Evolutionary conservation across 2,888 invertebrate species (phyloP).

Genomic region (Zeuzera pyrina): DNA sequence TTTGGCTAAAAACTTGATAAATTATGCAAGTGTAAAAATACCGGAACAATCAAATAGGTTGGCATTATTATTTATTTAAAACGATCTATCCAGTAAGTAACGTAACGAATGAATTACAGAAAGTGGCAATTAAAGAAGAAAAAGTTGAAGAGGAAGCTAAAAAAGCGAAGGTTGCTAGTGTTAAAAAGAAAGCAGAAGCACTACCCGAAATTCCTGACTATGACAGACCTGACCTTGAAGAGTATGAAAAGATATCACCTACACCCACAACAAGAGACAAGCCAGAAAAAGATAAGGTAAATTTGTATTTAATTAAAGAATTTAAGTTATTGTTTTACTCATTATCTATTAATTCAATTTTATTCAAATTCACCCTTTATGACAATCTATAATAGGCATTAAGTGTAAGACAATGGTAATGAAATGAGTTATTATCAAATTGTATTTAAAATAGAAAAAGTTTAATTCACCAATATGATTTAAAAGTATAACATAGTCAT

Average conservation of each 20-base stretch:
- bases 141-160: constrained; percentile 59
- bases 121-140: constrained; percentile 61
- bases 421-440: too few species aligned
- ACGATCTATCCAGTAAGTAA: background rate
- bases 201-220: constrained; percentile 80
- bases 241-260: constrained; percentile 74
- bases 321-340: background rate
- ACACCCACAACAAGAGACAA: constrained; percentile 64
- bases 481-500: too few species aligned
- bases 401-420: too few species aligned
- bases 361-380: background rate
- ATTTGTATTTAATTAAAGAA: background rate
- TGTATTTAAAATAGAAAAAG: too few species aligned
- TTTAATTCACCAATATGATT: too few species aligned
- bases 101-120: constrained; percentile 37
- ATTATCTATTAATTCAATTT: too few species aligned
- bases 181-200: constrained; percentile 71
- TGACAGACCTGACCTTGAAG: constrained; percentile 81
- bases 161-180: constrained; percentile 58
- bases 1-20: too few species aligned
- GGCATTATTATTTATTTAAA: background rate
- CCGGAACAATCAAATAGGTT: constrained; percentile 1
- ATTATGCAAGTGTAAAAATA: too few species aligned
- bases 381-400: background rate
- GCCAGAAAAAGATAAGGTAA: constrained; percentile 58